phyloP scores from a whole-genome alignment of 2,888 invertebrate genomes.

The Melanostoma scalare region DNA sequence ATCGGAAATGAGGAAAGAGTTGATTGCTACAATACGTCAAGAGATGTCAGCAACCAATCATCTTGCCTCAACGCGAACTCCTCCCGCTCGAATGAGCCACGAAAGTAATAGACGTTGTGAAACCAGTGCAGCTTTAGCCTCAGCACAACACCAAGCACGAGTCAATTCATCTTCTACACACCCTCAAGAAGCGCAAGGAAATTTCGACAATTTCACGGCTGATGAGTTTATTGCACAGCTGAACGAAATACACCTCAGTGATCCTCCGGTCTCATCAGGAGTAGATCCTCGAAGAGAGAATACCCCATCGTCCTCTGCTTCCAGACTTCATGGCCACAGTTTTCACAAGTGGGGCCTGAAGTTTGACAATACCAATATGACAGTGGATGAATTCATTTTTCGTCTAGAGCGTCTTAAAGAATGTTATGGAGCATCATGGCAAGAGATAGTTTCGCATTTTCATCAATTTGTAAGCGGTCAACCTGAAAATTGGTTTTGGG shows the following conservation, averaged over 20 bases:
- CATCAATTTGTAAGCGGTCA: constrained; percentile 11
- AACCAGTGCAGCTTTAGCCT: background rate
- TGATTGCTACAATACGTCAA: background rate
- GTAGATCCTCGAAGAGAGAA: background rate
- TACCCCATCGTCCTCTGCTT: background rate
- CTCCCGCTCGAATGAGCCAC: background rate
- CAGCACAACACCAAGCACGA: background rate
- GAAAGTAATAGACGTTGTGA: background rate
- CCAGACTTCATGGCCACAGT: no score
- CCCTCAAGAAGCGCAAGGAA: no score
- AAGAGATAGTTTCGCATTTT: constrained; percentile 4
- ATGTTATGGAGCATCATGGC: constrained; percentile 2
- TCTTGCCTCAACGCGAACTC: background rate
- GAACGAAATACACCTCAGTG: background rate
- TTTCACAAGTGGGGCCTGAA: background rate
- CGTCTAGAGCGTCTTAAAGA: background rate
- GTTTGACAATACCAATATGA: background rate
- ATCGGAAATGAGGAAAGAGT: background rate
- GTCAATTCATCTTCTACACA: no score
- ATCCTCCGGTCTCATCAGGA: background rate
- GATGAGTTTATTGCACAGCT: no score
- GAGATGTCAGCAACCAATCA: background rate
- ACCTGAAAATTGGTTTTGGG: constrained; percentile 1
- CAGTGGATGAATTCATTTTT: constrained; percentile 11
- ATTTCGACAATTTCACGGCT: no score